These are phyloP conservation scores for Cactoblastis cactorum DNA, from an alignment of 2,888 invertebrate species.

Conservation along the genomic window DNA sequence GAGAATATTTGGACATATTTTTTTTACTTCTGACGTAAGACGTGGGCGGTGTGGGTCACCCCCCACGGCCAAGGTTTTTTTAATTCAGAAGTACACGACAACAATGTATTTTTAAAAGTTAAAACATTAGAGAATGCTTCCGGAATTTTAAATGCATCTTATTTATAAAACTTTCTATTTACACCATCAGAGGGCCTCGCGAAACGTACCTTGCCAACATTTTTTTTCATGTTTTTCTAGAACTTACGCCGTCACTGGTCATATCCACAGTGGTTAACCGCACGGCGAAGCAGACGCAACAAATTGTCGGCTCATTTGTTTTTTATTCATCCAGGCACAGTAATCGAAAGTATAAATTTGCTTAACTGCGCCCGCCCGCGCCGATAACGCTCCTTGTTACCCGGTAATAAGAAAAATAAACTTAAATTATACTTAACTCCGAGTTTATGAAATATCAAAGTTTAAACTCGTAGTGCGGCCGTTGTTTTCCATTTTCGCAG, in stretches of 20 bases:
- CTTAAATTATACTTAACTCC: slow-evolving; percentile 58
- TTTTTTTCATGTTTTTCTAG: no score
- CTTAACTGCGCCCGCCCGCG: slow-evolving; percentile 58
- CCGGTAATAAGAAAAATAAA: slow-evolving; percentile 75
- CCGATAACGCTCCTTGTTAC: slow-evolving; percentile 70
- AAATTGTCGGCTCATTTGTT: slow-evolving; percentile 77
- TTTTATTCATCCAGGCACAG: slow-evolving; percentile 72
- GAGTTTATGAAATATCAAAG: slow-evolving; percentile 62
- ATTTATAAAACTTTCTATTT: no score
- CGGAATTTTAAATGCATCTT: no score
- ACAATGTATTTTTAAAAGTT: no score
- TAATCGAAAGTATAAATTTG: slow-evolving; percentile 79
- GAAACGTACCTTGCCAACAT: no score
- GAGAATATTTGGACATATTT: no score
- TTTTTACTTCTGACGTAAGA: no score
- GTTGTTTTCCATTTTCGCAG: background rate
- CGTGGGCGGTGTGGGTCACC: no score
- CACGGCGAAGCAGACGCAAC: slow-evolving; percentile 57
- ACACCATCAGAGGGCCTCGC: no score
- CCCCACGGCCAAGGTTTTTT: no score
- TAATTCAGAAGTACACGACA: no score
- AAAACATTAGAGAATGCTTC: no score
- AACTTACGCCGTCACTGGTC: slow-evolving; percentile 15
- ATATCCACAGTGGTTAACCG: slow-evolving; percentile 35
- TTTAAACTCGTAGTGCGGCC: slow-evolving; percentile 37